These are phyloP conservation scores for Lontra canadensis DNA, from an alignment of 2,113 vertebrate species.

Conservation along the genomic window DNA sequence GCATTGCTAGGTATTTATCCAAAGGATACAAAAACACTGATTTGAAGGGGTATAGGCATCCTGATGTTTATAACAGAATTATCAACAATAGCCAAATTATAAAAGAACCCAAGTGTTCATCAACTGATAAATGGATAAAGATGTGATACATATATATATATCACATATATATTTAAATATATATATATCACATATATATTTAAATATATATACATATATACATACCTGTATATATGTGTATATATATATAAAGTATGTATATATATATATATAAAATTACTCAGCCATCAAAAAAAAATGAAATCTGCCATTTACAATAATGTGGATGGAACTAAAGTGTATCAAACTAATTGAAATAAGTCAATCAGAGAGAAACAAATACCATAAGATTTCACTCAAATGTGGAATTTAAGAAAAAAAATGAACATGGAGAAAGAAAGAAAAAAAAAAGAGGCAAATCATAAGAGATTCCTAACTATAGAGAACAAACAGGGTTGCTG, in stretches of 20 bases:
- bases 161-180: too few relatives aligned
- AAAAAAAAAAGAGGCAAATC: not conserved
- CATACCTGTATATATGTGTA: too few relatives aligned
- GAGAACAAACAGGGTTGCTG: not conserved
- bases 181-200: too few relatives aligned
- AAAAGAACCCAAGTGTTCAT: too few relatives aligned
- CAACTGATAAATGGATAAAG: too few relatives aligned
- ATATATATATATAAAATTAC: not conserved
- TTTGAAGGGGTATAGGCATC: too few relatives aligned
- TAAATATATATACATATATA: too few relatives aligned
- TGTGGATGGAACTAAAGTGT: not conserved
- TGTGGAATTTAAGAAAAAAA: not conserved
- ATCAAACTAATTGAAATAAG: not conserved
- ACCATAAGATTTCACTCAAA: not conserved
- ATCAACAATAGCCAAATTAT: too few relatives aligned
- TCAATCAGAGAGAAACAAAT: not conserved
- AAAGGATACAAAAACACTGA: too few relatives aligned
- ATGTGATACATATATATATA: too few relatives aligned
- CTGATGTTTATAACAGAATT: too few relatives aligned
- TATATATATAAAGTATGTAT: not conserved
- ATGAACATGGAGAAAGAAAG: not conserved
- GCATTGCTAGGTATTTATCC: too few relatives aligned
- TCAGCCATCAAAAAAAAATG: not conserved
- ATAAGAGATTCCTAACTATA: not conserved
- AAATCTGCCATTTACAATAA: not conserved